Conservation (phyloP, 1,140 invertebrate genomes). For the Magallana angulata region DNA sequence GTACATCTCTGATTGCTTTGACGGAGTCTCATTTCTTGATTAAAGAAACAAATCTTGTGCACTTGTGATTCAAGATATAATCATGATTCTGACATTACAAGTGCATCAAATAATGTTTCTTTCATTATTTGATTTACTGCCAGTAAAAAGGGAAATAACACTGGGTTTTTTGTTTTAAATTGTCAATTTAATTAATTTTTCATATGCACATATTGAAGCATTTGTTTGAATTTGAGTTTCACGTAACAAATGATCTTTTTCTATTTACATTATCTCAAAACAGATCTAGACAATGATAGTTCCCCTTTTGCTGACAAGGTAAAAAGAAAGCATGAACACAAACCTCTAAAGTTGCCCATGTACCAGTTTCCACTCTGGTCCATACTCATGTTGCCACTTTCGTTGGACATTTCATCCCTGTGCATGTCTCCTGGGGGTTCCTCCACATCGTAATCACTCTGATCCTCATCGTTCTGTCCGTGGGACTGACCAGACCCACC, state of each 20-base stretch:
- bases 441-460: constrained; percentile 45
- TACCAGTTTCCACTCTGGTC: constrained; percentile 50
- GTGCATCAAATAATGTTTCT: not conserved
- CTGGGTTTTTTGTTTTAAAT: not conserved
- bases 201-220: not conserved
- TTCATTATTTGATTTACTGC: not conserved
- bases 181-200: not conserved
- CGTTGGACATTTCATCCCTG: constrained; percentile 42
- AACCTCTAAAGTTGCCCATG: constrained; percentile 49
- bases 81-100: not conserved
- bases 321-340: not conserved
- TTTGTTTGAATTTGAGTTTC: too few relatives aligned
- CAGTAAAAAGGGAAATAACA: not conserved
- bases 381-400: constrained; percentile 44
- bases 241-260: not conserved
- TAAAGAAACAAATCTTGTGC: not conserved
- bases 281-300: not conserved
- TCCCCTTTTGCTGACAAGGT: not conserved
- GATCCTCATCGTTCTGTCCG: not conserved
- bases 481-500: not conserved
- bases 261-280: not conserved
- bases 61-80: not conserved
- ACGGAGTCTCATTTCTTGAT: constrained; percentile 4
- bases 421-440: constrained; percentile 43
- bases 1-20: constrained; percentile 8